A percentile compares a stretch with the other conserved stretches of the same genome.
phyloP scores from a whole-genome alignment of 92 coral and sea anemone species.

The Desmophyllum pertusum region DNA sequence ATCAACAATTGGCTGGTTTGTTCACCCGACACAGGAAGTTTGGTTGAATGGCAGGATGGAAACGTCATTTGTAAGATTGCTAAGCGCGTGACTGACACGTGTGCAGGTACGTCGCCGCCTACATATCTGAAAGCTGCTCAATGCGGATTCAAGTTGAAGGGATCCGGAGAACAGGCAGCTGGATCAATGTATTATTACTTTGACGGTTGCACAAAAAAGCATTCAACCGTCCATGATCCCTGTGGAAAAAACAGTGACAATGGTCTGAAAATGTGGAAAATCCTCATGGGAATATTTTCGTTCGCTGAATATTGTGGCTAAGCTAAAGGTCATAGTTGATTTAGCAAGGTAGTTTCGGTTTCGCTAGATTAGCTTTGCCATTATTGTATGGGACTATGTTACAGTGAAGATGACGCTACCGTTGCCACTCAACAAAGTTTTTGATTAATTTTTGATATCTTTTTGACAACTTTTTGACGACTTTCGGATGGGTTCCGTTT shows the following conservation, averaged over 20 bases:
- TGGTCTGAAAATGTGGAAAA: conserved; percentile 56
- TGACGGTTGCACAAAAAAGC: conserved; percentile 32
- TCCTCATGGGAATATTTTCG: conserved; percentile 74
- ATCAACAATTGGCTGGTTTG: conserved; percentile 43
- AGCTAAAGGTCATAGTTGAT: no score
- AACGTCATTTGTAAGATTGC: conserved; percentile 34
- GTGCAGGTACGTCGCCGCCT: background rate
- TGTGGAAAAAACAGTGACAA: conserved; percentile 27
- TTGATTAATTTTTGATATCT: no score
- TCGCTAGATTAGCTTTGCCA: no score
- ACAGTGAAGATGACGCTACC: no score
- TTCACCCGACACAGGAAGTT: conserved; percentile 46
- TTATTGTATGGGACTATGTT: no score
- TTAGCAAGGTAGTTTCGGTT: no score
- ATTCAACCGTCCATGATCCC: conserved; percentile 77
- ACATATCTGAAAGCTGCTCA: background rate
- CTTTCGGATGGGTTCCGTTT: no score
- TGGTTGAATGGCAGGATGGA: conserved; percentile 48
- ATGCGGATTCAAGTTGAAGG: background rate
- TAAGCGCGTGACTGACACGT: conserved; percentile 34
- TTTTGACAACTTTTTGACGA: no score
- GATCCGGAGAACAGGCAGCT: no score
- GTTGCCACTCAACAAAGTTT: no score
- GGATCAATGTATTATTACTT: conserved; percentile 16
- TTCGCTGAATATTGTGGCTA: conserved; percentile 29